Conservation (phyloP, 2,888 invertebrate genomes). For the Morpho deidamia region DNA sequence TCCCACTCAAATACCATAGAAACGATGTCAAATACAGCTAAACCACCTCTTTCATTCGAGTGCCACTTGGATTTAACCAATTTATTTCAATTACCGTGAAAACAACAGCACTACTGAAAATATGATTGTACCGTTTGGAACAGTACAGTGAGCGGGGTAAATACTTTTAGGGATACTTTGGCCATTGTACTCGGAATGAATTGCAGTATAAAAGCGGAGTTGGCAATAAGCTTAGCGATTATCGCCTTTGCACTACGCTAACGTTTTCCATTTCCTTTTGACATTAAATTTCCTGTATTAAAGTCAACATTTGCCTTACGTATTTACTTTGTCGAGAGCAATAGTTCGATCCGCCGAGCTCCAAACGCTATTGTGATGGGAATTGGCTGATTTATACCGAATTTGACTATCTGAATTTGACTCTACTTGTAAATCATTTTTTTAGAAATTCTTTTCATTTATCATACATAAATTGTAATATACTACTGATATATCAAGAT, state of each 20-base stretch:
- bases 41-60: conserved; percentile 2
- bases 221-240: conserved; percentile 29
- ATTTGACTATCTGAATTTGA: too few relatives aligned
- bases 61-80: neutral
- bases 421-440: too few relatives aligned
- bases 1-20: too few relatives aligned
- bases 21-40: too few relatives aligned
- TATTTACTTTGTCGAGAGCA: neutral
- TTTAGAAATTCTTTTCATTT: too few relatives aligned
- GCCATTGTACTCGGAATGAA: conserved; percentile 1
- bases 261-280: conserved; percentile 14
- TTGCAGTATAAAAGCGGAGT: conserved; percentile 21
- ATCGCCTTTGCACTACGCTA: conserved; percentile 22
- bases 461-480: too few relatives aligned
- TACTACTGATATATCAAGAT: too few relatives aligned
- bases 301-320: conserved; percentile 7
- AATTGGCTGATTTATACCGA: too few relatives aligned
- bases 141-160: conserved; percentile 1
- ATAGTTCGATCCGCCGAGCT: neutral
- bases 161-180: neutral
- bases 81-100: conserved; percentile 21
- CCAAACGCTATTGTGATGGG: too few relatives aligned
- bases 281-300: conserved; percentile 16
- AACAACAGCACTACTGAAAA: conserved; percentile 20
- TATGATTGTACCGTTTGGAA: neutral